Conservation (phyloP, 2,888 invertebrate species). For the Spodoptera littoralis region DNA sequence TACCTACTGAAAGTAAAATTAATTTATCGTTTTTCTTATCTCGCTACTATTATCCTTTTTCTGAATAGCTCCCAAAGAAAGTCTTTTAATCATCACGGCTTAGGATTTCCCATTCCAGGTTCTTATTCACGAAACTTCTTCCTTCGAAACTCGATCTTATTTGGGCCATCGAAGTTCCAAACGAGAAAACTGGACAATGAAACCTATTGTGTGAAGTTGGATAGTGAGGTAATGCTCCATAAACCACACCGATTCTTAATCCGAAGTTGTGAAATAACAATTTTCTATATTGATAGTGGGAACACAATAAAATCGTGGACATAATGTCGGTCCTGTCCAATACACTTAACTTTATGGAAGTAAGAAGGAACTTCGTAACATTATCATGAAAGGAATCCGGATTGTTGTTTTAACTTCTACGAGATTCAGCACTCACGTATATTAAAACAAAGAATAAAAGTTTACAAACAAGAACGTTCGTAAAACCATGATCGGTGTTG, state of each 20-base stretch:
- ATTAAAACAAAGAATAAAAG: constrained; percentile 43
- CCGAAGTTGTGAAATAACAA: constrained; percentile 33
- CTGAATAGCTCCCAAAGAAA: constrained; percentile 5
- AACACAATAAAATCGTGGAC: constrained; percentile 32
- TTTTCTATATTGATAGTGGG: constrained; percentile 31
- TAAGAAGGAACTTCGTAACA: constrained; percentile 39
- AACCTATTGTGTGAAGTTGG: constrained; percentile 29
- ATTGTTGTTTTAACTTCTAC: constrained; percentile 38
- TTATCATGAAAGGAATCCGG: constrained; percentile 35
- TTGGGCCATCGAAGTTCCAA: constrained; percentile 16
- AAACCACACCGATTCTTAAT: constrained; percentile 29
- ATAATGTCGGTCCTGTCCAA: constrained; percentile 38
- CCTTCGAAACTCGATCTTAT: neutral
- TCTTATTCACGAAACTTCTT: constrained; percentile 2
- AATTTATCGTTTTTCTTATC: constrained; percentile 36
- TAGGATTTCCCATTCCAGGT: neutral
- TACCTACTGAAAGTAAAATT: constrained; percentile 36
- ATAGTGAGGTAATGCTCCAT: constrained; percentile 21
- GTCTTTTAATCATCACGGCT: neutral
- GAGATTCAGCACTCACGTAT: constrained; percentile 42
- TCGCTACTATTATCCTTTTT: constrained; percentile 24
- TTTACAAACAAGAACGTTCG: constrained; percentile 37
- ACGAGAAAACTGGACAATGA: constrained; percentile 19
- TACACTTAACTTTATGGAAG: constrained; percentile 49
- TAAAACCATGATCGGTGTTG: constrained; percentile 53